These are phyloP conservation scores for Vanessa atalanta DNA, from an alignment of 1,140 invertebrate genomes.

Conservation along the genomic window DNA sequence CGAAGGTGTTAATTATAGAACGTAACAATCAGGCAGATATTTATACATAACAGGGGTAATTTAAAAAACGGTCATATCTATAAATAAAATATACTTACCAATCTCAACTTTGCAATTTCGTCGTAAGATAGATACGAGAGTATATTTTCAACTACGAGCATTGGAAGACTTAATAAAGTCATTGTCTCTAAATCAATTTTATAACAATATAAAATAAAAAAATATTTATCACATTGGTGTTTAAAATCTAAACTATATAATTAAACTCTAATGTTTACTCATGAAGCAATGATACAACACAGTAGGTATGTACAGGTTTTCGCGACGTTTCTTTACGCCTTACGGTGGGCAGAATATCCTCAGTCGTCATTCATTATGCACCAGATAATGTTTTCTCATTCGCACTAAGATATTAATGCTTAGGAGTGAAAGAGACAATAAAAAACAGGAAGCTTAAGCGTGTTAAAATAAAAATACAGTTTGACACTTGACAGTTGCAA, in stretches of 20 bases:
- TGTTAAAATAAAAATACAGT: constrained; percentile 24
- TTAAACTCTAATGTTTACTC: constrained; percentile 30
- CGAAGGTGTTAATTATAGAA: constrained; percentile 31
- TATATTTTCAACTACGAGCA: constrained; percentile 89
- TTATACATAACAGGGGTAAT: not conserved
- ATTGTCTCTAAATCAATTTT: constrained; percentile 49
- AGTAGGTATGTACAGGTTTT: constrained; percentile 9
- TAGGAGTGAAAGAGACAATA: constrained; percentile 14
- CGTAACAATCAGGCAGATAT: not conserved
- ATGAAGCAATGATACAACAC: constrained; percentile 27
- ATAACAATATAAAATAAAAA: constrained; percentile 8
- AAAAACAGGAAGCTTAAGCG: constrained; percentile 15
- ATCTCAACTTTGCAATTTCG: constrained; percentile 89
- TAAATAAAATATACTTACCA: constrained; percentile 83
- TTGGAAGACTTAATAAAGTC: constrained; percentile 84
- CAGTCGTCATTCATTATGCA: constrained; percentile 12
- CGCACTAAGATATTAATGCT: not conserved
- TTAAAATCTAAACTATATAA: not conserved
- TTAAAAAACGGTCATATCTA: constrained; percentile 47
- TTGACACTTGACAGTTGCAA: constrained; percentile 25
- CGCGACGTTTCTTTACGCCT: constrained; percentile 30
- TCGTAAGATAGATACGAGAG: constrained; percentile 89
- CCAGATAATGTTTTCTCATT: not conserved
- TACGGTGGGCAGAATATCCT: constrained; percentile 12
- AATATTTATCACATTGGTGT: constrained; percentile 33